Conservation (phyloP, 2,888 invertebrate species). For the Heteropelma amictum region DNA sequence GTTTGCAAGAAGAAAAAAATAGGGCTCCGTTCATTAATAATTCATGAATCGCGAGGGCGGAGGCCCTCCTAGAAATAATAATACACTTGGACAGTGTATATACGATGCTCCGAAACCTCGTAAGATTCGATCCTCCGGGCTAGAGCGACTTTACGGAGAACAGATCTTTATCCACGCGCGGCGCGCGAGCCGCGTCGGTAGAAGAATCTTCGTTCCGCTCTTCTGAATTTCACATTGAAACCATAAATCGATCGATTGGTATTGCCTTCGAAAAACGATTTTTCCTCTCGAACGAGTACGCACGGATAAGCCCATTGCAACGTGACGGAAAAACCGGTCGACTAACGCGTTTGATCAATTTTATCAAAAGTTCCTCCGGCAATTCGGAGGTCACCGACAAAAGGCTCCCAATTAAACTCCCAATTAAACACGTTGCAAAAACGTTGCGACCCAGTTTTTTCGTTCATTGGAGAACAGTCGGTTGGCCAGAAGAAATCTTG, state of each 20-base stretch:
- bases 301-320: too few relatives aligned
- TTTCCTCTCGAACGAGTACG: too few relatives aligned
- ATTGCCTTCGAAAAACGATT: neutral
- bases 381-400: too few relatives aligned
- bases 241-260: neutral
- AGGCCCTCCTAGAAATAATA: slow-evolving; percentile 62
- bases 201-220: neutral
- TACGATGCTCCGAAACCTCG: slow-evolving; percentile 1
- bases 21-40: slow-evolving; percentile 59
- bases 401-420: too few relatives aligned
- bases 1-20: slow-evolving; percentile 12
- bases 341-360: too few relatives aligned
- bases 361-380: too few relatives aligned
- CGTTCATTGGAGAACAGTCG: too few relatives aligned
- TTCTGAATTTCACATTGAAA: neutral
- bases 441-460: too few relatives aligned
- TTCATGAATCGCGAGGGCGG: slow-evolving; percentile 60
- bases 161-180: slow-evolving; percentile 46
- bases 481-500: neutral
- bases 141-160: slow-evolving; percentile 24
- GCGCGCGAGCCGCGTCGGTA: slow-evolving; percentile 20
- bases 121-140: slow-evolving; percentile 22
- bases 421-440: too few relatives aligned
- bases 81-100: slow-evolving; percentile 38
- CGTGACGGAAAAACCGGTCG: too few relatives aligned